Conservation (phyloP, 2,888 invertebrate species). For the Leptinotarsa tumamoca region DNA sequence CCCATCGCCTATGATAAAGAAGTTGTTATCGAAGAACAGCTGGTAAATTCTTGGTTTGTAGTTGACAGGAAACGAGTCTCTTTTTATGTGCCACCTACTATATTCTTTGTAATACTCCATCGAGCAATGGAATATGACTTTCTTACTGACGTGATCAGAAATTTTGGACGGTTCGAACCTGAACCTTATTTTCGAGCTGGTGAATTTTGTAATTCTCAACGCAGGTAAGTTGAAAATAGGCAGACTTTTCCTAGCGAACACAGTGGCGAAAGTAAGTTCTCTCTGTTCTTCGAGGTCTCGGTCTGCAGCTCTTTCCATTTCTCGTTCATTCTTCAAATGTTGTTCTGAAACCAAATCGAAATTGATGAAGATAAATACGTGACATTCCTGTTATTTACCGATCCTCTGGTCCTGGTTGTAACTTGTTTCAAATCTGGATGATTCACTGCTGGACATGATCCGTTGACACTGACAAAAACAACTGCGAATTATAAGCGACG, state of each 20-base stretch:
- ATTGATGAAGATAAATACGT: background rate
- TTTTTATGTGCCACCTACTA: constrained; percentile 35
- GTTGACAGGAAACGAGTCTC: constrained; percentile 41
- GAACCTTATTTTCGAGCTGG: constrained; percentile 37
- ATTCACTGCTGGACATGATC: constrained; percentile 33
- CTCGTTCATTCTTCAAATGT: constrained; percentile 26
- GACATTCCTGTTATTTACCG: constrained; percentile 28
- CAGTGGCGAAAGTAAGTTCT: constrained; percentile 22
- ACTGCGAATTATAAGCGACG: background rate
- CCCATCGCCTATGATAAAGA: constrained; percentile 27
- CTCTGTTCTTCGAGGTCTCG: constrained; percentile 5
- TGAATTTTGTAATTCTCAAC: constrained; percentile 32
- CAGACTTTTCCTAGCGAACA: constrained; percentile 21
- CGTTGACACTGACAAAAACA: constrained; percentile 12
- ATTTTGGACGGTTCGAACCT: constrained; percentile 31
- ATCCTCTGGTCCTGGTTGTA: constrained; percentile 39
- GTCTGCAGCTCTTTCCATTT: background rate
- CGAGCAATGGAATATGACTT: constrained; percentile 35
- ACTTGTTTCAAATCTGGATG: constrained; percentile 29
- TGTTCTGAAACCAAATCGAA: background rate
- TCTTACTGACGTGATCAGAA: constrained; percentile 26
- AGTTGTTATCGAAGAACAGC: constrained; percentile 23
- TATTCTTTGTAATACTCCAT: constrained; percentile 33
- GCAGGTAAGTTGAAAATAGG: constrained; percentile 32
- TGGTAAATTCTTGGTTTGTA: constrained; percentile 32